Conservation (phyloP, 2,113 vertebrate genomes). For the Callithrix jacchus region DNA sequence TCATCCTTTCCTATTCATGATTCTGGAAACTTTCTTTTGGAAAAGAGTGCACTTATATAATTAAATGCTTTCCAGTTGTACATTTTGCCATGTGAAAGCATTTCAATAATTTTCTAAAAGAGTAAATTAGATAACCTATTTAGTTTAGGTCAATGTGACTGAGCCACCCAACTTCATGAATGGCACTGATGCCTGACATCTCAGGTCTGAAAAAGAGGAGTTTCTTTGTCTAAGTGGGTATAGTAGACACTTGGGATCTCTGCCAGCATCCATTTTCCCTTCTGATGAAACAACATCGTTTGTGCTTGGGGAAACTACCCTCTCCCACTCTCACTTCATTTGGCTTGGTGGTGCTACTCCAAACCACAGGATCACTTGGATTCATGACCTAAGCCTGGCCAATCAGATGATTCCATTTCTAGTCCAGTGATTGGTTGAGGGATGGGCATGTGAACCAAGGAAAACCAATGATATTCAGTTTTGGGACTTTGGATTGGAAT, state of each 20-base stretch:
- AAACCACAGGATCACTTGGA: neutral
- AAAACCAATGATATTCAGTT: neutral
- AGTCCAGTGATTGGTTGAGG: neutral
- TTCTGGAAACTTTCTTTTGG: neutral
- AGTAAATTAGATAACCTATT: neutral
- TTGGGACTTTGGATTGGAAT: neutral
- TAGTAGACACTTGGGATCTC: neutral
- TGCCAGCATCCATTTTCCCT: neutral
- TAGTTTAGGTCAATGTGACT: neutral
- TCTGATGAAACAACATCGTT: neutral
- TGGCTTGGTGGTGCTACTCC: neutral
- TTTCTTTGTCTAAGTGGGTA: neutral
- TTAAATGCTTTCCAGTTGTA: neutral
- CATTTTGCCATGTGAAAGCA: neutral
- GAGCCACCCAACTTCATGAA: neutral
- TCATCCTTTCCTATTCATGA: neutral
- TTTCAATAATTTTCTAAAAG: neutral
- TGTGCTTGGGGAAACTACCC: neutral
- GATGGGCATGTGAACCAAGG: neutral
- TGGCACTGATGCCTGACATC: too few species aligned
- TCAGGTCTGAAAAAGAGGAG: neutral
- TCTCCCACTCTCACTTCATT: neutral
- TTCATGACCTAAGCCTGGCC: too few species aligned
- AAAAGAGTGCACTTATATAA: neutral
- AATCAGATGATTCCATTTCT: neutral